Conservation (phyloP, 1,140 invertebrate genomes). For the Trichoplusia ni region DNA sequence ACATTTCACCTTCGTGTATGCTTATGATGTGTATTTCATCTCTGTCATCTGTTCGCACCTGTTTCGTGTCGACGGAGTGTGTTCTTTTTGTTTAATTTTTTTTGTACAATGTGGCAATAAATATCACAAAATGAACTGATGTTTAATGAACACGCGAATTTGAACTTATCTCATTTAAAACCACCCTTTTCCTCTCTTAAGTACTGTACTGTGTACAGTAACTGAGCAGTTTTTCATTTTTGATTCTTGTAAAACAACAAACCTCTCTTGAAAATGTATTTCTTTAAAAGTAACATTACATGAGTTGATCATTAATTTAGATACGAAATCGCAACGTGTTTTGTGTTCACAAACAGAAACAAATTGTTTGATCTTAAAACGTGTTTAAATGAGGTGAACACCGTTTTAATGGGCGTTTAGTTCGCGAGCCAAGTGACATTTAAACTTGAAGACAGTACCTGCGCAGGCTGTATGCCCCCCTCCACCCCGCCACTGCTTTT, state of each 20-base stretch:
- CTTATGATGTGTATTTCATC: slow-evolving; percentile 13
- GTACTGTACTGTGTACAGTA: too few species aligned
- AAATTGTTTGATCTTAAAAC: slow-evolving; percentile 24
- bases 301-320: too few species aligned
- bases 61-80: background rate
- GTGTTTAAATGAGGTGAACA: slow-evolving; percentile 21
- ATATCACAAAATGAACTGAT: too few species aligned
- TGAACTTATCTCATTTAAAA: too few species aligned
- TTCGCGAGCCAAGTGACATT: slow-evolving; percentile 13
- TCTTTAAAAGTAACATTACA: too few species aligned
- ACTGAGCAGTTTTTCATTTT: too few species aligned
- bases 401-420: slow-evolving; percentile 23
- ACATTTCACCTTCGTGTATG: background rate
- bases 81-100: background rate
- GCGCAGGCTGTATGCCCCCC: background rate
- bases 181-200: too few species aligned
- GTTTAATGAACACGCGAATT: too few species aligned
- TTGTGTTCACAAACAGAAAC: background rate
- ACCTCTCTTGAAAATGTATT: too few species aligned
- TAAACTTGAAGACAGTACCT: slow-evolving; percentile 42
- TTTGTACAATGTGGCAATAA: background rate
- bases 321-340: too few species aligned
- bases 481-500: slow-evolving; percentile 47
- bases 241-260: too few species aligned
- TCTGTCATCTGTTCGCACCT: background rate